Evolutionary conservation across 2,888 invertebrate genomes (phyloP).

Genomic region (Yponomeuta evonymella): DNA sequence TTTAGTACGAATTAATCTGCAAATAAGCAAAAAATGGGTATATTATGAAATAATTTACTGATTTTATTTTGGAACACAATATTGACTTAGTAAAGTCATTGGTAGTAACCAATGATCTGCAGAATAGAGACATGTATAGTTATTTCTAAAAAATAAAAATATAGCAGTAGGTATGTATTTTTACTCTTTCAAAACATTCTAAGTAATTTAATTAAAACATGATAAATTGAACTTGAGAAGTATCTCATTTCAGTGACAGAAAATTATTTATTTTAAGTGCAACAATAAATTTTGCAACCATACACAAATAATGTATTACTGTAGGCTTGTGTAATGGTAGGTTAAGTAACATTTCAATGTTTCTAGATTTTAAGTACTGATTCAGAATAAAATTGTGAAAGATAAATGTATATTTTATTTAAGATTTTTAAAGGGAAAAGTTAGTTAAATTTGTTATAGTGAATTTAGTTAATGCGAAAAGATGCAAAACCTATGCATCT

Average conservation of each 20-base stretch:
- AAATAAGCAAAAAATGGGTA: conserved; percentile 4
- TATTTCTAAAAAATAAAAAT: background rate
- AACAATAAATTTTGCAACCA: background rate
- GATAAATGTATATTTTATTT: conserved; percentile 21
- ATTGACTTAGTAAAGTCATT: too few relatives aligned
- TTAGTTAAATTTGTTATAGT: too few relatives aligned
- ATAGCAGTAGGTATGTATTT: background rate
- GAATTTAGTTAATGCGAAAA: too few relatives aligned
- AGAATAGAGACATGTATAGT: background rate
- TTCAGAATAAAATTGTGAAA: conserved; percentile 61
- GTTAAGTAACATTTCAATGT: conserved; percentile 38
- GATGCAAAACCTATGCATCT: too few relatives aligned
- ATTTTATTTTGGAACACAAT: background rate
- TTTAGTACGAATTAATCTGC: background rate
- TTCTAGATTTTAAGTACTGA: conserved; percentile 58
- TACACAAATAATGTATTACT: conserved; percentile 13
- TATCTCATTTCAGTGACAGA: conserved; percentile 9
- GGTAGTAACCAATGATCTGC: conserved; percentile 5
- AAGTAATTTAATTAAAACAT: background rate
- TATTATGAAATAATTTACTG: background rate
- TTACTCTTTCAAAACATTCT: background rate
- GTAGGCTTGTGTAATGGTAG: conserved; percentile 17
- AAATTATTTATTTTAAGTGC: background rate
- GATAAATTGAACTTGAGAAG: background rate
- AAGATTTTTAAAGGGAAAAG: background rate